Base-by-base conservation (phyloP, 2,888 invertebrate species). In the Dilophus febrilis region DNA sequence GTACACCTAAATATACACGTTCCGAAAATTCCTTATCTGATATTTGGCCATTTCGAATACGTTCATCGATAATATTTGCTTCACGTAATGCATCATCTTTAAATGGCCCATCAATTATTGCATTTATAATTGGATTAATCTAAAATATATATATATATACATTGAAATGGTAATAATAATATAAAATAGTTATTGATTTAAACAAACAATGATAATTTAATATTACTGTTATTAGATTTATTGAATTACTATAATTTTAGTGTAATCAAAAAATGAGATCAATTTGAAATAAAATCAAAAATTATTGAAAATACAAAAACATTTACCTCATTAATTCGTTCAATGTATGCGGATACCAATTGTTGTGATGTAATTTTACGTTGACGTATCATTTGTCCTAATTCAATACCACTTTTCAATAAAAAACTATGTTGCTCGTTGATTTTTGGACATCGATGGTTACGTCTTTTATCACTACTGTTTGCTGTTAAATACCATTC, bases 1-100 rank as follows among this genome's bases (percentile, higher is more conserved):
- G 94, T 6, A 95, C 80, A 7, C 94, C 78, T 40, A 94, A 65
- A 52, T 91, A 84, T 4, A 90, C 88, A 59, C 76, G 79, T 14
- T 70, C 61, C 37, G 67, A 64, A 44, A 81, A 73, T 49, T 80
- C 74, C 12, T 70, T 68, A 19, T 75, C 72, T 1, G 70, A 57
- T 38, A 77, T 63, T 31, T 64, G 54, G 1, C 72, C 72, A 33
- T 59, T 63, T 22, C 66, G 65, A 18, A 92, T 70, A 40, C 73
- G 62, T 35, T 64, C 58, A 57, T 94, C 92, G 5, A 87, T 70
- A 43, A 67, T 63, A 42, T 65, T 67, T 0, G 92, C 91, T 50
- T 90, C 85, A 35, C 73, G 61, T 1, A 92, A 53, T 0, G 92
- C 91, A 3, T 70, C 76, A 3, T 70, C 76, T 8, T 73, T 67